Evolutionary conservation across 2,113 vertebrate species (phyloP), one percentile per base, ranked within the genome.

Genomic region (Cathartes aura): DNA sequence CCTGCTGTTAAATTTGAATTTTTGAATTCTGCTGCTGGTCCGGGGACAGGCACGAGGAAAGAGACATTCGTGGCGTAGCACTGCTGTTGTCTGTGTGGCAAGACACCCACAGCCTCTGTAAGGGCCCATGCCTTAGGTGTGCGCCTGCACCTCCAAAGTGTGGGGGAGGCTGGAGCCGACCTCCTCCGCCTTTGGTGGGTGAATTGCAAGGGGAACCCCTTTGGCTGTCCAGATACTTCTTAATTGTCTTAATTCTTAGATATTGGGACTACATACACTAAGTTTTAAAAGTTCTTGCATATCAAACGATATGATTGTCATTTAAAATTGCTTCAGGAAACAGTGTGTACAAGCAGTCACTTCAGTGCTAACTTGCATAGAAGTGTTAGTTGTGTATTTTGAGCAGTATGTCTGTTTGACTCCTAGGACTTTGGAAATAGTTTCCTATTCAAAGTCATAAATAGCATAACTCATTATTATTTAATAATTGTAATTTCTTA

Each of bases 11-110:
- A 60, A 58, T 52, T 63, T 30, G 8, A 34, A 42, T n/a, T 34
- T 58, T 45, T 3, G 3, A 19, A 26, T 72, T 82, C n/a, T 83
- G 16, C 26, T 45, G 19, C 15, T 2, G 0, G 3, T 13, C 40
- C 40, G 17, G 36, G 12, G 24, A 50, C 0, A 6, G 10, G 34
- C n/a, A 26, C 0, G 11, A 68, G 34, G 50, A 45, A 26, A 5
- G n/a, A 59, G 21, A 1, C 1, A 0, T 0, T 13, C 1, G 1
- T 55, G 43, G n/a, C 3, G 2, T 8, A 19, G 55, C 26, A n/a
- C 22, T 36, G 56, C 21, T 82, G 21, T 7, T 5, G 15, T 36
- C 38, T 40, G 18, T 0, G 0, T 27, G 15, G 22, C 36, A 13
- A 38, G 24, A 15, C 8, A 5, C 13, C 16, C 15, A 0, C 9